Evolutionary conservation across 2,113 vertebrate species (phyloP), one percentile per base, ranked within the genome.

Genomic region (Lagenorhynchus albirostris): DNA sequence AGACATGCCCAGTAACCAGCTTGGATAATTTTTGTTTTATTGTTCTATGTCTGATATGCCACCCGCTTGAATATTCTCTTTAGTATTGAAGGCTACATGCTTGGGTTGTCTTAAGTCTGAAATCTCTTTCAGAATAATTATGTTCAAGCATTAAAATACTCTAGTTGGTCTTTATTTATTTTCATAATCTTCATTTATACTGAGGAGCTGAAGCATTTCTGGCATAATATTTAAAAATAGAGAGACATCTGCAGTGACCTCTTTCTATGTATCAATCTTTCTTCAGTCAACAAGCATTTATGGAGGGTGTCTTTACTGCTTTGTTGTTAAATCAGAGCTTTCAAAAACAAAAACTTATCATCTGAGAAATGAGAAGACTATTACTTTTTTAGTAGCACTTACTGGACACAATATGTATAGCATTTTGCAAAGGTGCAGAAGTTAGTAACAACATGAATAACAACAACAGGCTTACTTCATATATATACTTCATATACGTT

Each of bases 21-120:
- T 31, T 83, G 74, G 18, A 73, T 76, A 6, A 44, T 71, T 53
- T 65, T 62, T 53, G 36, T 77, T 85, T 76, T 50, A 41, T 90
- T 91, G 8, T 89, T 80, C 44, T 60, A 1, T 58, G 58, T 58
- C 36, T 60, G 86, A 88, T 73, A 93, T 1, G 3, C 7, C 38
- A 74, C 31, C 38, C 41, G 5, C n/a, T 84, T 86, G 44, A 81
- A 41, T 85, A 92, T 96, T 91, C 80, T 91, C 67, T 95, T 73
- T 73, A 89, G 55, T 41, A 25, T 33, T 36, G 5, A 65, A 83
- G 29, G 33, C 50, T 29, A 14, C 44, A 36, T 26, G 13, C 33
- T 77, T 50, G 47, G 17, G 33, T 81, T 87, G 15, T 91, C 21
- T 73, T 47, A 26, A 13, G 25, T 93, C 53, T 94, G 67, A 68